phyloP scores from a whole-genome alignment of 2,888 invertebrate genomes.

The Apodemia zela region DNA sequence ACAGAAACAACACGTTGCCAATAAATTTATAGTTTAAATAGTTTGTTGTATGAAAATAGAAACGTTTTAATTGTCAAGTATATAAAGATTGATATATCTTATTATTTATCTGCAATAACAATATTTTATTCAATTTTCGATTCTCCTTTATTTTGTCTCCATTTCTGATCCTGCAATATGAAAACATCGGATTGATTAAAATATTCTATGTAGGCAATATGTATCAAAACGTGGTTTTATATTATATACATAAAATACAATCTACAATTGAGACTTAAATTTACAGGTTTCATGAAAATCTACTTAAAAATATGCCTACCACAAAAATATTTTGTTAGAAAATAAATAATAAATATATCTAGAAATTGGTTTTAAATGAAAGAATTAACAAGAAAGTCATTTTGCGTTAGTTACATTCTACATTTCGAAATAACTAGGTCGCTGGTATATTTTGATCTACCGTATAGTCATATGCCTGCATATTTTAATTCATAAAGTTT shows the following conservation, averaged over 20 bases:
- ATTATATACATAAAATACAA: not conserved
- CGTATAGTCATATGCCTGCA: too few species aligned
- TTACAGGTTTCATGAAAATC: not conserved
- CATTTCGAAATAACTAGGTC: not conserved
- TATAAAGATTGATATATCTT: slow-evolving; percentile 37
- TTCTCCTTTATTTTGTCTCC: slow-evolving; percentile 72
- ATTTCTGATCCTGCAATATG: slow-evolving; percentile 72
- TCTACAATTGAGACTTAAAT: not conserved
- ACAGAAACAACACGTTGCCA: slow-evolving; percentile 52
- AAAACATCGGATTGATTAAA: slow-evolving; percentile 16
- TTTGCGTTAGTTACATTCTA: not conserved
- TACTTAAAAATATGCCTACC: not conserved
- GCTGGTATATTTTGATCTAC: too few species aligned
- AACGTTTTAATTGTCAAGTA: slow-evolving; percentile 36
- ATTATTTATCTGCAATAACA: slow-evolving; percentile 17
- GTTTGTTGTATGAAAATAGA: slow-evolving; percentile 48
- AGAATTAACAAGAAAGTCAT: not conserved
- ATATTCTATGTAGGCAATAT: not conserved
- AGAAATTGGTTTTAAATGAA: too few species aligned
- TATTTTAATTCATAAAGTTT: too few species aligned
- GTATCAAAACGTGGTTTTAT: not conserved
- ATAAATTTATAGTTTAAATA: slow-evolving; percentile 38
- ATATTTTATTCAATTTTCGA: slow-evolving; percentile 33
- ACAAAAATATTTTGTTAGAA: not conserved
- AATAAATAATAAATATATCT: not conserved